Evolutionary conservation across 2,113 vertebrate genomes (phyloP).

Genomic region (Dermatemys mawii): DNA sequence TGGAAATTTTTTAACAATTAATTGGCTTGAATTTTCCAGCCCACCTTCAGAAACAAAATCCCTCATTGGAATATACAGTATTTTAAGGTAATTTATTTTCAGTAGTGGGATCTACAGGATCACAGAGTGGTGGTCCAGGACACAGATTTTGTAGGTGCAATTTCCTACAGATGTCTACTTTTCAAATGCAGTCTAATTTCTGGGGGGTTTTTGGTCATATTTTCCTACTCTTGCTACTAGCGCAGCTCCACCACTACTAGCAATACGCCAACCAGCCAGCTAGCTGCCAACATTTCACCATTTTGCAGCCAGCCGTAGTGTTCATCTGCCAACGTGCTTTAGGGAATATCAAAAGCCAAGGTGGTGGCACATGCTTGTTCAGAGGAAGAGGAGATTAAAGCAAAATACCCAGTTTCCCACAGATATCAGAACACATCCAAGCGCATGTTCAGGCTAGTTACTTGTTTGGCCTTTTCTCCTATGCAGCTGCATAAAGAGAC

Average conservation of each 20-base stretch:
- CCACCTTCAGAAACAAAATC: conserved; percentile 47
- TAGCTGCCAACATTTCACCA: not conserved
- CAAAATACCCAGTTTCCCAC: conserved; percentile 28
- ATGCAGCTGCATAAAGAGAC: not conserved
- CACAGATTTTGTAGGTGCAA: not conserved
- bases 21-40: not conserved
- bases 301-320: not conserved
- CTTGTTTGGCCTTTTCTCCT: not conserved
- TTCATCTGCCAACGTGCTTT: not conserved
- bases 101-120: conserved; percentile 73
- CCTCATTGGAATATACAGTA: conserved; percentile 1
- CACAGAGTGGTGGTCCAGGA: not conserved
- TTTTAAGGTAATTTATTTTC: conserved; percentile 43
- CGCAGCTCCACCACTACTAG: not conserved
- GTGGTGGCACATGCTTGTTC: not conserved
- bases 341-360: conserved; percentile 35
- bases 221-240: not conserved
- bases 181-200: not conserved
- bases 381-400: conserved; percentile 30
- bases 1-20: not conserved
- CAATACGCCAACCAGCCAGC: not conserved
- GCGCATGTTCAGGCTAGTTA: not conserved
- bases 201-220: not conserved
- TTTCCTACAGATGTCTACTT: not conserved
- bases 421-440: not conserved